These are phyloP conservation scores for Acanthis flammea DNA, from an alignment of 2,797 vertebrate species.

Conservation along the genomic window DNA sequence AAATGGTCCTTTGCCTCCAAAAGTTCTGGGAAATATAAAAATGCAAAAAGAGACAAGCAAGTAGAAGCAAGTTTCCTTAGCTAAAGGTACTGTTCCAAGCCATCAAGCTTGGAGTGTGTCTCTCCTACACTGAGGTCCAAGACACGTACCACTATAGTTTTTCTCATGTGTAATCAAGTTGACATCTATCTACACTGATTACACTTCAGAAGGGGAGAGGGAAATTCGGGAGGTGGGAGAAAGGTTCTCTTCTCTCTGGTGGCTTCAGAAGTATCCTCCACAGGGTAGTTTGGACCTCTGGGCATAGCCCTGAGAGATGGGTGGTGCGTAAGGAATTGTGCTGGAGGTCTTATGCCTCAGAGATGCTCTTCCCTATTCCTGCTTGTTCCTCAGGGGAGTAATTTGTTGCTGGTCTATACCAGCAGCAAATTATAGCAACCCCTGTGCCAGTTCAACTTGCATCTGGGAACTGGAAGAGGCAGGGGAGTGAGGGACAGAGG, in stretches of 20 bases:
- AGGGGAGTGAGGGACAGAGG: conserved; percentile 27
- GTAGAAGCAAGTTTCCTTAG: neutral
- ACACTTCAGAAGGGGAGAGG: conserved; percentile 39
- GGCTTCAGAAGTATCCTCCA: conserved; percentile 32
- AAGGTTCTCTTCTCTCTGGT: conserved; percentile 57
- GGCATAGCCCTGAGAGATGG: conserved; percentile 29
- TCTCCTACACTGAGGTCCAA: conserved; percentile 3
- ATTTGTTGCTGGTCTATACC: conserved; percentile 69
- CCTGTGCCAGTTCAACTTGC: conserved; percentile 36
- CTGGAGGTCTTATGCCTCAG: conserved; percentile 27
- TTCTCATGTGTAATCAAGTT: conserved; percentile 35
- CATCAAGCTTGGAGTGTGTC: neutral
- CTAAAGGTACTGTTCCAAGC: conserved; percentile 38
- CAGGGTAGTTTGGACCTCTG: neutral
- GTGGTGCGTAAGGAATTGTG: neutral
- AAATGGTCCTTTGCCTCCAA: neutral
- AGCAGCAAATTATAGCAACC: conserved; percentile 63
- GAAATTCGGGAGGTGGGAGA: conserved; percentile 44
- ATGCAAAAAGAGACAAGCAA: neutral
- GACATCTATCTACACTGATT: conserved; percentile 67
- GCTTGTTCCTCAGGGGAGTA: conserved; percentile 24
- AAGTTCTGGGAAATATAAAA: neutral
- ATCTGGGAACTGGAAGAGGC: conserved; percentile 8
- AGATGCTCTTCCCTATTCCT: conserved; percentile 12
- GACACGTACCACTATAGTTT: neutral